Conservation (phyloP, 2,888 invertebrate genomes). For the Drosophila quinaria region DNA sequence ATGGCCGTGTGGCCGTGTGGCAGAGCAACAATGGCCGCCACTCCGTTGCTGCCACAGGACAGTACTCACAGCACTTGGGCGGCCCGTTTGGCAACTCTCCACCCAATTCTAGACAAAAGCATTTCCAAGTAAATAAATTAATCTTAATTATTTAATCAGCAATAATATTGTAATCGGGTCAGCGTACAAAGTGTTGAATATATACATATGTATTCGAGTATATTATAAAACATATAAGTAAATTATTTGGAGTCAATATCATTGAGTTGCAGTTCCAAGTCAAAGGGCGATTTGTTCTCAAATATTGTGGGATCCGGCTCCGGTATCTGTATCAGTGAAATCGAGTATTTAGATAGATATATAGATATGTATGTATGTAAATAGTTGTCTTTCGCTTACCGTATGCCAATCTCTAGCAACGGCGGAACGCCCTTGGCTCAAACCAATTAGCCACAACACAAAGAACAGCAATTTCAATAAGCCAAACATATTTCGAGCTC, state of each 20-base stretch:
- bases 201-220: not conserved
- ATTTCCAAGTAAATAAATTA: not conserved
- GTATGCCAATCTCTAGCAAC: constrained; percentile 26
- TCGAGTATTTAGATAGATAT: not conserved
- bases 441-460: constrained; percentile 45
- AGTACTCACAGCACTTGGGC: constrained; percentile 82
- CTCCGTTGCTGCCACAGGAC: constrained; percentile 72
- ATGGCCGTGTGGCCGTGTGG: constrained; percentile 77
- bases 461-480: constrained; percentile 41
- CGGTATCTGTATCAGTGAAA: constrained; percentile 20
- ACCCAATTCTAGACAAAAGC: constrained; percentile 57
- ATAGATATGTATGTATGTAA: not conserved
- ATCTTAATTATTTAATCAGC: constrained; percentile 5
- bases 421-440: constrained; percentile 55
- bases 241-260: constrained; percentile 21
- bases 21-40: constrained; percentile 78
- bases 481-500: constrained; percentile 46
- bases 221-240: not conserved
- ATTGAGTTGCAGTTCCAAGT: constrained; percentile 29
- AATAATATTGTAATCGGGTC: not conserved
- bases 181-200: not conserved
- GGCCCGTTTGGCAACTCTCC: constrained; percentile 82
- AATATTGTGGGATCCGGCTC: constrained; percentile 63
- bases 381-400: constrained; percentile 19
- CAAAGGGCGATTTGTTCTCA: constrained; percentile 27